A percentile compares a stretch with the other conserved stretches of the same genome.
phyloP scores from a whole-genome alignment of 2,113 vertebrate species.

The Melanocharis versteri region DNA sequence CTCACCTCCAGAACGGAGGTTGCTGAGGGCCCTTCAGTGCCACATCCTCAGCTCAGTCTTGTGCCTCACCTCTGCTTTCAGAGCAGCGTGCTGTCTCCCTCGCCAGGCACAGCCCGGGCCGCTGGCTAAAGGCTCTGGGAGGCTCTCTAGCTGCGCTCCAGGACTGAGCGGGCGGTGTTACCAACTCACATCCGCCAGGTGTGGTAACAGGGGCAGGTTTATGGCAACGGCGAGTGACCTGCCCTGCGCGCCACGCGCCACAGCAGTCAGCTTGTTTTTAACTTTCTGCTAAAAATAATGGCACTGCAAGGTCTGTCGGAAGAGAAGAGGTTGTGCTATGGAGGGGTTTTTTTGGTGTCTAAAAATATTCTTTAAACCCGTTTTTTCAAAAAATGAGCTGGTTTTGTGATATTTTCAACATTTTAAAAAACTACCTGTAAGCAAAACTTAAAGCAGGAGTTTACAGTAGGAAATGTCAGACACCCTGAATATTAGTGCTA shows the following conservation, averaged over 20 bases:
- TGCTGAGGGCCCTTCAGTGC: not conserved
- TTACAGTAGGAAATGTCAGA: not conserved
- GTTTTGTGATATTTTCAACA: not conserved
- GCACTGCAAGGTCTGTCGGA: not conserved
- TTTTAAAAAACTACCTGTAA: not conserved
- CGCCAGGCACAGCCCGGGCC: not conserved
- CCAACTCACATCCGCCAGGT: not conserved
- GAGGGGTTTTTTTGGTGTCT: not conserved
- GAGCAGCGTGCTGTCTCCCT: not conserved
- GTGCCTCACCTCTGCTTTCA: not conserved
- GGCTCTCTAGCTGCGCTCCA: not conserved
- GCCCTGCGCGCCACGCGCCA: accelerated
- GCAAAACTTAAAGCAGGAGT: not conserved
- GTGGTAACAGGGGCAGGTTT: not conserved
- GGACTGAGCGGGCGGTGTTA: accelerated
- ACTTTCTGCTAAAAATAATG: not conserved
- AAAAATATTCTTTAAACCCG: not conserved
- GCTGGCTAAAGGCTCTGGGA: not conserved
- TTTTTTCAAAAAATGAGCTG: not conserved
- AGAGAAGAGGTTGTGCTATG: not conserved
- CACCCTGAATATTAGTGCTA: not conserved
- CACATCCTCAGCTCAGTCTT: not conserved
- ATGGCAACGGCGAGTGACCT: not conserved
- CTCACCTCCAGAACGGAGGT: not conserved
- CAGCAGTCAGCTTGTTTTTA: not conserved